phyloP scores from a whole-genome alignment of 2,797 vertebrate genomes.

The Steatocranus sp. region DNA sequence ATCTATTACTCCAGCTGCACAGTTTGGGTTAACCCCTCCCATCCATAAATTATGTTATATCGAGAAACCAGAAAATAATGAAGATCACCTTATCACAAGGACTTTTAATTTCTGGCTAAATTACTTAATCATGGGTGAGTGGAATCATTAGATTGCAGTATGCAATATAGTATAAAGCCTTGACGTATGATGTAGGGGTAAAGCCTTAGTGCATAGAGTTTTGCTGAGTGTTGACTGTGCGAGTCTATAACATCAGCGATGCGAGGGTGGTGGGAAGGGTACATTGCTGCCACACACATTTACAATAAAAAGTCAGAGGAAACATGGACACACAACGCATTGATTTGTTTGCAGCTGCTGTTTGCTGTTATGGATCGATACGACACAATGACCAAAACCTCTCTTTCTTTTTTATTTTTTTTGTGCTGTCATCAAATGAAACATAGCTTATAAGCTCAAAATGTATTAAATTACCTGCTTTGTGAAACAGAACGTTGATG shows the following conservation, averaged over 20 bases:
- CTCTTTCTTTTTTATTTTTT: background rate
- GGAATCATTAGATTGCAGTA: background rate
- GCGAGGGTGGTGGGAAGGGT: background rate
- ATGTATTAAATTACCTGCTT: background rate
- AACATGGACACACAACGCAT: background rate
- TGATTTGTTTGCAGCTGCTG: background rate
- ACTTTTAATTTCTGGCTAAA: background rate
- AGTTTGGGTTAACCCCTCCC: background rate
- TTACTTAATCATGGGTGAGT: background rate
- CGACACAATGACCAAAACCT: background rate
- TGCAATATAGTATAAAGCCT: background rate
- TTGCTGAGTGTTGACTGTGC: background rate
- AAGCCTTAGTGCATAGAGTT: background rate
- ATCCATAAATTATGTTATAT: background rate
- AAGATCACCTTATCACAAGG: background rate
- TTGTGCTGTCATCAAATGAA: background rate
- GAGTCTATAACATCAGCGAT: background rate
- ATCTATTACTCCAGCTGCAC: background rate
- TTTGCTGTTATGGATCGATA: slow-evolving; percentile 1
- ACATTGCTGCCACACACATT: background rate
- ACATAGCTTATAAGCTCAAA: background rate
- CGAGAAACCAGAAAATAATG: background rate
- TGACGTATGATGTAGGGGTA: background rate
- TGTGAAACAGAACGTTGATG: background rate
- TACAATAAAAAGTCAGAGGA: background rate